Base-by-base conservation (phyloP, 2,113 vertebrate genomes). In the Dasyprocta punctata region DNA sequence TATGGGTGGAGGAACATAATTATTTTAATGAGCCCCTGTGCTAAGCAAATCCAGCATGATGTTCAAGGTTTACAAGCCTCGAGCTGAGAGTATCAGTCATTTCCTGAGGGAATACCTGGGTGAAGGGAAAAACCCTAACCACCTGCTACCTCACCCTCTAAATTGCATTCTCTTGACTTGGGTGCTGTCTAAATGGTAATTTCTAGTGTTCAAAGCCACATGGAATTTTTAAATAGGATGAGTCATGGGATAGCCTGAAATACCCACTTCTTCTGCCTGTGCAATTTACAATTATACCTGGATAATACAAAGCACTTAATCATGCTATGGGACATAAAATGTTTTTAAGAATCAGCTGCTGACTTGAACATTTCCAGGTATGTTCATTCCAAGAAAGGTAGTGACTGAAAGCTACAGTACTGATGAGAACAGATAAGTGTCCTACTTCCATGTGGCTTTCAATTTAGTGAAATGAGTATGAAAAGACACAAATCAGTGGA, bases 1-100 rank as follows among this genome's bases (percentile, higher is more conserved):
- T 92, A 54, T n/a, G 13, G 33, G 36, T 63, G 44, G 36, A 90
- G 36, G 75, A 95, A 96, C 44, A 47, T 77, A 94, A 97, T 92
- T 85, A 94, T 95, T 96, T 58, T 63, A 98, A 93, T 91, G 20
- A 97, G 44, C 85, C 44, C 60, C 26, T n/a, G 90, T 92, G 63
- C 60, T 95, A 54, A 93, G 56, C 92, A 75, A 71, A 90, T 83
- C 30, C n/a, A 95, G 41, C 10, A 60, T 54, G 63, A 26, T 47
- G 1, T 61, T 88, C 63, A 86, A 77, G 36, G 28, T n/a, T 93
- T 69, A 47, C 1, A 93, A 97, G 47, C 16, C 73, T 41, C 38
- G 86, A 97, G 17, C 28, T 11, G 58, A 91, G 33, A 87, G 58
- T 0, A 2, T 87, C 36, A 67, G 22, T 56, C 80, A 6, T 33